Conservation (phyloP, 2,888 invertebrate species). For the Antheraea yamamai region DNA sequence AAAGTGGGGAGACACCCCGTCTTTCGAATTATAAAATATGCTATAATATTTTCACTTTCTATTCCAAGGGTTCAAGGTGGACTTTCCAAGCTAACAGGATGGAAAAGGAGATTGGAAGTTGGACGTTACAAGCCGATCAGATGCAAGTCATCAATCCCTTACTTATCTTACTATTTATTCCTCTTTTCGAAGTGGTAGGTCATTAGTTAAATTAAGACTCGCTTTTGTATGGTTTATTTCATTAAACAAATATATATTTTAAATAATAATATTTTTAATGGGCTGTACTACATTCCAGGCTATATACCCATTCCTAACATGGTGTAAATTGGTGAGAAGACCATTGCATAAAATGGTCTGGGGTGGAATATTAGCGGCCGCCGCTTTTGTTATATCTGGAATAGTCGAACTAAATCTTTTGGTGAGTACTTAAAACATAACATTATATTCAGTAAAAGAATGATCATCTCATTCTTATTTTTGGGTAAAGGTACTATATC, state of each 20-base stretch:
- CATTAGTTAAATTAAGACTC: background rate
- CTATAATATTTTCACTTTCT: background rate
- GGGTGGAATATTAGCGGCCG: slow-evolving; percentile 93
- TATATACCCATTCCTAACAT: slow-evolving; percentile 90
- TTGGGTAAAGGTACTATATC: background rate
- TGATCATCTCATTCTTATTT: background rate
- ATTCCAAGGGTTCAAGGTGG: slow-evolving; percentile 92
- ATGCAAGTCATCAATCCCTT: slow-evolving; percentile 96
- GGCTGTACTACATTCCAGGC: slow-evolving; percentile 51
- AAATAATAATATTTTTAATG: background rate
- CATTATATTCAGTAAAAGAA: background rate
- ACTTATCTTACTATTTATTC: slow-evolving; percentile 92
- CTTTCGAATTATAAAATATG: background rate
- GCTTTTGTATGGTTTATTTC: background rate
- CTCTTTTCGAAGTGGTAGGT: slow-evolving; percentile 87
- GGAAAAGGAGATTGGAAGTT: slow-evolving; percentile 89
- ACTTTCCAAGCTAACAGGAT: slow-evolving; percentile 95
- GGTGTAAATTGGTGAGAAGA: slow-evolving; percentile 85
- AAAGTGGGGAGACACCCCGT: too few relatives aligned
- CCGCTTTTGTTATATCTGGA: slow-evolving; percentile 94
- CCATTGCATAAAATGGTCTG: slow-evolving; percentile 93
- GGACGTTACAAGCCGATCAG: slow-evolving; percentile 94
- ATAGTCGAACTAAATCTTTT: slow-evolving; percentile 90
- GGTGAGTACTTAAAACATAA: slow-evolving; percentile 62
- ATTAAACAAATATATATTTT: background rate